Evolutionary conservation across 2,888 invertebrate species (phyloP).

Genomic region (Cephus rjabovi): DNA sequence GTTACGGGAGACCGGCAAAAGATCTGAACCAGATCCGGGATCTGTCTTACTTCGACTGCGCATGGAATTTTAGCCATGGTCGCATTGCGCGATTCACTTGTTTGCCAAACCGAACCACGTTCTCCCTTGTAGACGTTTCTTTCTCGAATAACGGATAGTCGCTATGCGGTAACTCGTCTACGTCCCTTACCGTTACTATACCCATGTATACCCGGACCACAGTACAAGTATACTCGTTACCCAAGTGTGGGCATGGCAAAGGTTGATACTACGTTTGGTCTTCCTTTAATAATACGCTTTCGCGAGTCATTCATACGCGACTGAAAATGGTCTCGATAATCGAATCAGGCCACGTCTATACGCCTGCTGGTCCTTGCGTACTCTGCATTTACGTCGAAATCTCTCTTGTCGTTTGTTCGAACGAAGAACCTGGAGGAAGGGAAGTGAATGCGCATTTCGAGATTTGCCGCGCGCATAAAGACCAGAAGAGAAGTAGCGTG

Average conservation of each 20-base stretch:
- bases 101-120: neutral
- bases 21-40: neutral
- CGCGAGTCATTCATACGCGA: neutral
- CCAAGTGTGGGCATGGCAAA: neutral
- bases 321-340: neutral
- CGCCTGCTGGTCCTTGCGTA: neutral
- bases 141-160: neutral
- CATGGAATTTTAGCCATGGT: neutral
- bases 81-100: neutral
- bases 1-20: neutral
- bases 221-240: neutral
- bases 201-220: neutral
- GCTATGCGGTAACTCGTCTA: neutral
- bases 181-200: neutral
- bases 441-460: neutral
- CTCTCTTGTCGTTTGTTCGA: neutral
- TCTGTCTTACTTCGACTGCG: neutral
- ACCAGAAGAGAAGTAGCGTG: slow-evolving; percentile 19
- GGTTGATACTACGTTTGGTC: neutral
- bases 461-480: neutral
- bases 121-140: neutral
- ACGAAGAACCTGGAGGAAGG: neutral
- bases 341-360: neutral
- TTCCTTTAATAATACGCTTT: neutral
- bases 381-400: neutral